Evolutionary conservation across 2,888 invertebrate genomes (phyloP).

Genomic region (Eupithecia pulchellata): DNA sequence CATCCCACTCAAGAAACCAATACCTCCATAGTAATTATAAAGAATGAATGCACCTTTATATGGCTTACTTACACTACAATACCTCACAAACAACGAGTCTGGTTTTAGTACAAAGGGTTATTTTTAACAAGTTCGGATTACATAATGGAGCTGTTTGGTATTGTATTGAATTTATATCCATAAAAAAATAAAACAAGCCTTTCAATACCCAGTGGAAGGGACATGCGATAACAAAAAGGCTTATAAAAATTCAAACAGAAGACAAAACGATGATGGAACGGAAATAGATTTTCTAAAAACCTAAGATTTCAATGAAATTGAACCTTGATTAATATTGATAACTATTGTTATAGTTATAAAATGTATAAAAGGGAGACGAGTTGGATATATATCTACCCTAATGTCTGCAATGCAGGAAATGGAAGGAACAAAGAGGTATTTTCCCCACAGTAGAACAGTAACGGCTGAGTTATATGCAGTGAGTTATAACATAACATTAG

Average conservation of each 20-base stretch:
- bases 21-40: background rate
- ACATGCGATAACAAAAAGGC: background rate
- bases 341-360: background rate
- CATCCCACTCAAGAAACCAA: background rate
- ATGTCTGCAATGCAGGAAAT: background rate
- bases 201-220: background rate
- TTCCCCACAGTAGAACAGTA: background rate
- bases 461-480: too few species aligned
- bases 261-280: background rate
- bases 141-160: slow-evolving; percentile 1
- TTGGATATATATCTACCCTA: background rate
- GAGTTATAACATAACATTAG: too few species aligned
- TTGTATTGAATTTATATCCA: slow-evolving; percentile 5
- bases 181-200: background rate
- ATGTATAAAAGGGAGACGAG: background rate
- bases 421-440: background rate
- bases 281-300: background rate
- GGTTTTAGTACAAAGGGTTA: background rate
- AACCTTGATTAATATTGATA: background rate
- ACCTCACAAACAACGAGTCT: background rate
- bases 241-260: background rate
- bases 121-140: slow-evolving; percentile 11
- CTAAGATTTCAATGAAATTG: background rate
- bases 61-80: background rate
- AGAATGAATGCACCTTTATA: background rate